These are phyloP conservation scores for Drosophila paramelanica DNA, from an alignment of 2,888 invertebrate genomes.

Conservation along the genomic window DNA sequence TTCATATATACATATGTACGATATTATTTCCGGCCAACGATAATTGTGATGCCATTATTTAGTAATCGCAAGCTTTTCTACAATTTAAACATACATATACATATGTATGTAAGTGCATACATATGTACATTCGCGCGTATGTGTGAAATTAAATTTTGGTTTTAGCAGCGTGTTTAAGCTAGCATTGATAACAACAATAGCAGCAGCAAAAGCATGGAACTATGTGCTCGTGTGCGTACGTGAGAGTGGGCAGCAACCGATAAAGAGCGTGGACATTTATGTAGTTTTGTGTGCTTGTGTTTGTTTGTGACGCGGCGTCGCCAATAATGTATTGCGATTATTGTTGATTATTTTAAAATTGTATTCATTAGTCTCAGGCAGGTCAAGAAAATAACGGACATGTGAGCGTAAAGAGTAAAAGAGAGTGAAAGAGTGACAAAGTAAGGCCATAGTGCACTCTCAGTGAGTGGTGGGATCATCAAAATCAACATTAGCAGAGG, in stretches of 20 bases:
- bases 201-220: neutral
- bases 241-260: neutral
- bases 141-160: conserved; percentile 10
- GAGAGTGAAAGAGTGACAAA: neutral
- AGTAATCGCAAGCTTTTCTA: conserved; percentile 30
- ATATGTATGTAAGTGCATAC: neutral
- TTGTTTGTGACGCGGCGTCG: neutral
- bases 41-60: conserved; percentile 37
- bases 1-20: conserved; percentile 8
- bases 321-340: conserved; percentile 34
- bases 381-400: conserved; percentile 8
- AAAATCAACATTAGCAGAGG: neutral
- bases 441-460: neutral
- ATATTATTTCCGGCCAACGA: conserved; percentile 38
- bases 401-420: neutral
- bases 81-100: conserved; percentile 20
- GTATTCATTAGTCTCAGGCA: neutral
- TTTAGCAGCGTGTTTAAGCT: conserved; percentile 12
- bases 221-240: neutral
- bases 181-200: conserved; percentile 29
- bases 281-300: neutral
- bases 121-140: neutral
- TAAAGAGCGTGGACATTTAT: conserved; percentile 8
- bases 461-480: neutral
- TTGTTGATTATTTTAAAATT: conserved; percentile 29